Percentiles rank a stretch among this genome's conserved stretches.
Conservation (phyloP, 2,113 vertebrate species). For the Neoarius graeffei region DNA sequence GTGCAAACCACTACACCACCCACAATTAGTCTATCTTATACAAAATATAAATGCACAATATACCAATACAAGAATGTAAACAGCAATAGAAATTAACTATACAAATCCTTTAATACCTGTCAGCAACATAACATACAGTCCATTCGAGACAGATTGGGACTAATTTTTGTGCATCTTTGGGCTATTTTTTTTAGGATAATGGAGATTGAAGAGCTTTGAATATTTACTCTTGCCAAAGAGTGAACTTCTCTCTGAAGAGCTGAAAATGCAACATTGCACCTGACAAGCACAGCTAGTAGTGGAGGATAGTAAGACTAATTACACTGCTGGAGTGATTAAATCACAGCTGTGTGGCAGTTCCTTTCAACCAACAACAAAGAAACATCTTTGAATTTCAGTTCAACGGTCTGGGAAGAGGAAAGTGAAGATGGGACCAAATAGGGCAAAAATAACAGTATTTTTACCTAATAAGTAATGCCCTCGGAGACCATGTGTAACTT, state of each 20-base stretch:
- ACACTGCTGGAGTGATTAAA: conserved; percentile 34
- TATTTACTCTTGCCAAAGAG: background rate
- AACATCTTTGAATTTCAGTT: conserved; percentile 37
- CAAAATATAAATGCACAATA: too few relatives aligned
- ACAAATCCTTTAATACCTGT: too few relatives aligned
- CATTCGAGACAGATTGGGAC: background rate
- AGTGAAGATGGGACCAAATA: background rate
- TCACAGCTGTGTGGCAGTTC: conserved; percentile 41
- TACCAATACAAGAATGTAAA: too few relatives aligned
- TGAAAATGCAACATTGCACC: conserved; percentile 10
- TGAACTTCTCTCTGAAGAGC: background rate
- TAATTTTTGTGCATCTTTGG: background rate
- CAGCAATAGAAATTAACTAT: too few relatives aligned
- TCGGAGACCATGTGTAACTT: conserved; percentile 63
- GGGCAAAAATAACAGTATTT: conserved; percentile 40
- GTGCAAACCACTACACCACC: too few relatives aligned
- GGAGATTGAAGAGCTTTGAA: background rate
- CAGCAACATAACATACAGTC: background rate
- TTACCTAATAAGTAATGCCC: conserved; percentile 66
- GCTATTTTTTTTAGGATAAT: background rate
- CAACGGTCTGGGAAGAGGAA: background rate
- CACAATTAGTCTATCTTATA: too few relatives aligned
- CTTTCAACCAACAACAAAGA: conserved; percentile 37
- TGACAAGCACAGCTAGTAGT: conserved; percentile 7
- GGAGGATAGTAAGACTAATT: conserved; percentile 32